Base-by-base conservation (phyloP, 2,113 vertebrate species). In the Pedetes capensis region DNA sequence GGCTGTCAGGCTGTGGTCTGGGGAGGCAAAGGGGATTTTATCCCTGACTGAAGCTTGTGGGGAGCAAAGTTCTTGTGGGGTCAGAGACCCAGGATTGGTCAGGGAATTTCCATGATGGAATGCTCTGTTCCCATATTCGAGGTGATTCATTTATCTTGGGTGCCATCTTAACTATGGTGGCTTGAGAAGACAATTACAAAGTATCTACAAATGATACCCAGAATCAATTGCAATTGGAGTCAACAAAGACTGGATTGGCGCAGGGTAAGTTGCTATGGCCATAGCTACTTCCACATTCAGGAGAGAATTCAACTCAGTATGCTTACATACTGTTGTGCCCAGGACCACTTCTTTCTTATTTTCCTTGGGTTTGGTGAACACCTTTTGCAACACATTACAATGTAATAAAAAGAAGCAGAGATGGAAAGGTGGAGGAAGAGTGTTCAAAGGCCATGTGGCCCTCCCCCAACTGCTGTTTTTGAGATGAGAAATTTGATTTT, bases 131-230 rank as follows among this genome's bases (percentile, higher is more conserved):
- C 66, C 83, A 18, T 34, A 64, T 91, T 2, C 37, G 49, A 95
- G 95, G 82, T 8, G 42, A 93, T 93, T 97, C 27, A 96, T 98
- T 97, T 97, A 64, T 98, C 97, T 97, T 69, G 57, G 95, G 68
- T 61, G 92, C 53, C 64, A 53, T 93, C 86, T 2, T 27, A 63
- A 64, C 53, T 17, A 18, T 39, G 47, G 87, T 78, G 96, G 91
- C 4, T 0, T 2, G 0, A 1, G 61, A 72, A 42, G 84, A 63
- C 81, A 93, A 90, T 94, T 82, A 61, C 34, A 61, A 93, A 80
- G 39, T 3, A 27, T 72, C 91, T 92, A 16, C 83, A 29, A 25
- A 37, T 82, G 47, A 18, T n/a, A 37, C 66, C 96, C 88, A 25
- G 49, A 81, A 86, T 76, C 51, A 76, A 44, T 88, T 86, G 87